Evolutionary conservation across 2,888 invertebrate genomes (phyloP), one percentile per base, ranked within the genome.

Genomic region (Malthinus seriepunctatus): DNA sequence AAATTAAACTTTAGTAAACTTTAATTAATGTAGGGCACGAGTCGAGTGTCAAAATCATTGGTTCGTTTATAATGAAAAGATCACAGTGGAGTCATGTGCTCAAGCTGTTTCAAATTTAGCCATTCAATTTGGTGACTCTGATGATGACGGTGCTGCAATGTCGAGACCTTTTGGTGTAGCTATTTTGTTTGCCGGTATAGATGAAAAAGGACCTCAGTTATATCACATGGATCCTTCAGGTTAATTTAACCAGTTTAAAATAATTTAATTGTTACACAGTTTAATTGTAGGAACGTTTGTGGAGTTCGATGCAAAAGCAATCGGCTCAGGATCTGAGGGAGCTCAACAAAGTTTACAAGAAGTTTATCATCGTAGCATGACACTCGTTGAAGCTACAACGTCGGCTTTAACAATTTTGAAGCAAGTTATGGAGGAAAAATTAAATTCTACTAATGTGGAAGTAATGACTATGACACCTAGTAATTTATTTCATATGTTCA

Each of bases 211-310:
- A 1, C 95, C 98, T 1, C 95, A 95, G 72, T 78, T 98, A 61
- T 98, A 90, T 83, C 98, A 99, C 77, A 95, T 99, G 93, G 99
- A 99, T 78, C 99, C 98, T 6, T 97, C 97, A 37, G 97, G 97
- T 75, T 63, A 42, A 6, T 45, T 8, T 34, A 35, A 1, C n/a
- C 11, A 15, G 1, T 31, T 38, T 8, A 31, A 12, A n/a, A 12
- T 33, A 39, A 33, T 23, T 23, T 23, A 23, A 23, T 23, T 5
- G 23, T 3, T 5, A 5, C 2, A 23, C 6, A 37, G 3, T 7
- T 6, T 33, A 77, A 96, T 95, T 34, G 93, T 93, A 53, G 97
- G 97, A 31, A 99, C 99, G 0, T 99, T 95, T 79, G 95, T 98
- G 60, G 92, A 95, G 76, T 99, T 95, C 79, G 93, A 96, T 72